Evolutionary conservation across 92 coral and sea anemone genomes (phyloP), one percentile per base, ranked within the genome.

Genomic region (Paramuricea clavata): DNA sequence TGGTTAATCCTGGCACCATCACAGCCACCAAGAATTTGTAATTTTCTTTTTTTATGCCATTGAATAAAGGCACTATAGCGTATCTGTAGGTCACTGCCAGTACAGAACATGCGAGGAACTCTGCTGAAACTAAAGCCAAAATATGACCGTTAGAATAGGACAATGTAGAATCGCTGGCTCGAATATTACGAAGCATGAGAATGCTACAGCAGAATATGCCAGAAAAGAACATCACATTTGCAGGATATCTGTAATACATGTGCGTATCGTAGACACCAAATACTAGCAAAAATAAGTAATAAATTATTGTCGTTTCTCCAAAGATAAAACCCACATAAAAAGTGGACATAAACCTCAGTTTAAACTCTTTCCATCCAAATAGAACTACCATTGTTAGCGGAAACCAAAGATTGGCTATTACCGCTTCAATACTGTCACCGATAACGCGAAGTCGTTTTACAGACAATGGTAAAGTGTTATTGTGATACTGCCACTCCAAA

Each of bases 21-120:
- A n/a, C n/a, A 10, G 94, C 94, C 12, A 92, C 62, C 28, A 92
- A 23, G 27, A 86, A 88, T 77, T 91, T 91, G 6, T 65, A 69
- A 35, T 57, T 26, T 54, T 88, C 92, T 16, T 69, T 23, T 30
- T 69, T 23, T 30, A 13, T 3, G 88, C 54, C 6, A 86, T 43
- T n/a, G n/a, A n/a, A n/a, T n/a, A n/a, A n/a, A n/a, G n/a, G n/a
- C n/a, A n/a, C n/a, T n/a, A n/a, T n/a, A 35, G 42, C 28, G 57
- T 92, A 92, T 34, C 72, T 65, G 33, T 16, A 65, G 3, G 23
- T 19, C 31, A 65, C 1, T 28, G 41, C 2, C 35, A 32, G 6
- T 23, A 68, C 12, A 30, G 41, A 68, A 39, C 35, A 16, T 15
- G 28, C 22, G 21, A 68, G 3, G 19, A 68, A 68, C 6, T 23